Base-by-base conservation (phyloP, 2,797 vertebrate species). In the Pangasius macronema region DNA sequence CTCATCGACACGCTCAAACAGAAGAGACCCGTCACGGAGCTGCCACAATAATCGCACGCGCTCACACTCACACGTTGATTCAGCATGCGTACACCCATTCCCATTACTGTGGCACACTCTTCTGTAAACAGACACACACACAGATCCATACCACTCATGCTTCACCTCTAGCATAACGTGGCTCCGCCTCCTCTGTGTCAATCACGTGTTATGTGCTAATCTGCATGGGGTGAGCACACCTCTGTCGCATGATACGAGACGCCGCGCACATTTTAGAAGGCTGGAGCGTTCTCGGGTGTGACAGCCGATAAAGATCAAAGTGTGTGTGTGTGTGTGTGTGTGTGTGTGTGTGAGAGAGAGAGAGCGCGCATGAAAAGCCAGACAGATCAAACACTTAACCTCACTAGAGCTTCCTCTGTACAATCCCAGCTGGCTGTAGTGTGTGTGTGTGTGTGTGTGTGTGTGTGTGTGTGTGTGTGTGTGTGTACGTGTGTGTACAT, bases 1-100 rank as follows among this genome's bases (percentile, higher is more conserved):
- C 97, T 99, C 94, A 99, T 99, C 94, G 98, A 99, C 97, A 99
- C 98, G 93, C 97, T 99, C 94, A 99, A 99, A 97, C 98, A 98
- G 96, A 99, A 99, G 94, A 97, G 97, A 87, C 97, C 98, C 0
- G 96, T 98, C 91, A 92, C 96, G 0, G 98, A 99, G 91, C 94
- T 95, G 89, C 98, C 98, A 0, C 98, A 99, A 96, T 96, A 92
- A 92, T 87, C 20, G 11, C 46, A 85, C 76, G 9, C 30, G 9
- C 63, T 82, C 49, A 14, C 27, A n/a, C 81, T 4, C 84, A 63
- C 73, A 87, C 89, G 82, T 49, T 55, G n/a, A 83, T 33, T 87
- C 88, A 83, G 87, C 88, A 91, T 87, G 90, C 87, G 81, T 73
- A 59, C 39, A 81, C 51, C 49, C 46, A 68, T 24, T 67, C 68